These are phyloP conservation scores for Delphinapterus leucas DNA, from an alignment of 2,113 vertebrate genomes.

Conservation along the genomic window DNA sequence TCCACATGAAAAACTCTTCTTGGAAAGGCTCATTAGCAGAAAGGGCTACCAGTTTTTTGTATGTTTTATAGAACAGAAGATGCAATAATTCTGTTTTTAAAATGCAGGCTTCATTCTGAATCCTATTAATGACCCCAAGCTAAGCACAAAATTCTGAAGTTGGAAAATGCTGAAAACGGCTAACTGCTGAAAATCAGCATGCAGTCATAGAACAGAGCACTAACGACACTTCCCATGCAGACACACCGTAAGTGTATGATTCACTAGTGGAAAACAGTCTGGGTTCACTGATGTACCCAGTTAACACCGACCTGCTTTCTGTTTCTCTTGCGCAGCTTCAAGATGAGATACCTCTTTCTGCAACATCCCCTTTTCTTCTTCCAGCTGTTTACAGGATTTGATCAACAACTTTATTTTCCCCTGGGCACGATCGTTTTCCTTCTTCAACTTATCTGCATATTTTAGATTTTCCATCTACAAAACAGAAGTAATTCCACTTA, in stretches of 20 bases:
- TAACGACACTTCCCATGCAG: not conserved
- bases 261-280: not conserved
- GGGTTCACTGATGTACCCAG: fast-evolving
- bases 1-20: not conserved
- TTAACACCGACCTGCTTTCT: slow-evolving; percentile 60
- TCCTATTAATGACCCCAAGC: not conserved
- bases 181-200: not conserved
- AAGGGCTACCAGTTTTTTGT: not conserved
- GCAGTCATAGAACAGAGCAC: not conserved
- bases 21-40: not conserved
- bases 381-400: slow-evolving; percentile 89
- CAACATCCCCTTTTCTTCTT: slow-evolving; percentile 87
- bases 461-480: slow-evolving; percentile 82
- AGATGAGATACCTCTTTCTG: slow-evolving; percentile 76
- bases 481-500: slow-evolving; percentile 36
- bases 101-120: not conserved
- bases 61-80: not conserved
- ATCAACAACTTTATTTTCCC: slow-evolving; percentile 87
- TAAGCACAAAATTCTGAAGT: not conserved
- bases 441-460: slow-evolving; percentile 78
- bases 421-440: slow-evolving; percentile 83
- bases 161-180: not conserved
- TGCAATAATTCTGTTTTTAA: not conserved
- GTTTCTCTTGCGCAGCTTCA: slow-evolving; percentile 66
- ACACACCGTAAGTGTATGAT: not conserved